These are phyloP conservation scores for Esox masquinongy DNA, from an alignment of 2,797 vertebrate genomes.

Conservation along the genomic window DNA sequence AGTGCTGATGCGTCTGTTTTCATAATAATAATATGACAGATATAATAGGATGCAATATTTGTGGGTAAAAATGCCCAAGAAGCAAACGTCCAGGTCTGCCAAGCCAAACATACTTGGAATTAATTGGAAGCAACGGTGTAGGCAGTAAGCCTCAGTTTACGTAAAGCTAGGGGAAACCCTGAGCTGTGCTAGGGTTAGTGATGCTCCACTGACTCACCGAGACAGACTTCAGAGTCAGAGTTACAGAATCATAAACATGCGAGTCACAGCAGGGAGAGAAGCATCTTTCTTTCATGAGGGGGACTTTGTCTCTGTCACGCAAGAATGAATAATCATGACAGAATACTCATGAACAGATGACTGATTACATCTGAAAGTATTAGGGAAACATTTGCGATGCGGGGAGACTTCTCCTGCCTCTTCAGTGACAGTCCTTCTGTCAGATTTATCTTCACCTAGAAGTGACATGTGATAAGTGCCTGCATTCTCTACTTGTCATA, in stretches of 20 bases:
- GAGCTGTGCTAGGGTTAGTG: neutral
- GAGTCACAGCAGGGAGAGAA: neutral
- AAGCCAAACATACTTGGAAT: neutral
- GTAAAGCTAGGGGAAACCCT: neutral
- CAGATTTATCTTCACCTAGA: slow-evolving; percentile 31
- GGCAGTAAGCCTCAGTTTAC: neutral
- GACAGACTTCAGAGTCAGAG: neutral
- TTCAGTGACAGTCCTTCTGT: slow-evolving; percentile 24
- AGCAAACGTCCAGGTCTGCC: neutral
- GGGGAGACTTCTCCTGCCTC: slow-evolving; percentile 16
- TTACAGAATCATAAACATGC: neutral
- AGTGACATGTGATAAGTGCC: slow-evolving; percentile 53
- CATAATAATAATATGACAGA: neutral
- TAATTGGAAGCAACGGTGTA: neutral
- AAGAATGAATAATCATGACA: neutral
- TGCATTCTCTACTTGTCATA: slow-evolving; percentile 48
- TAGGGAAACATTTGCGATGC: slow-evolving; percentile 25
- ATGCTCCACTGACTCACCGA: neutral
- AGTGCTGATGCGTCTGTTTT: neutral
- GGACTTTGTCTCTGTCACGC: slow-evolving; percentile 51
- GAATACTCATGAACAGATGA: slow-evolving; percentile 56
- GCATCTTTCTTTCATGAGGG: slow-evolving; percentile 23
- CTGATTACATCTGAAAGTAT: slow-evolving; percentile 35
- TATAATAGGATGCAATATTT: neutral
- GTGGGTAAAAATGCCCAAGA: neutral